Base-by-base conservation (phyloP, 2,888 invertebrate genomes). In the Brachyopa scutellaris region DNA sequence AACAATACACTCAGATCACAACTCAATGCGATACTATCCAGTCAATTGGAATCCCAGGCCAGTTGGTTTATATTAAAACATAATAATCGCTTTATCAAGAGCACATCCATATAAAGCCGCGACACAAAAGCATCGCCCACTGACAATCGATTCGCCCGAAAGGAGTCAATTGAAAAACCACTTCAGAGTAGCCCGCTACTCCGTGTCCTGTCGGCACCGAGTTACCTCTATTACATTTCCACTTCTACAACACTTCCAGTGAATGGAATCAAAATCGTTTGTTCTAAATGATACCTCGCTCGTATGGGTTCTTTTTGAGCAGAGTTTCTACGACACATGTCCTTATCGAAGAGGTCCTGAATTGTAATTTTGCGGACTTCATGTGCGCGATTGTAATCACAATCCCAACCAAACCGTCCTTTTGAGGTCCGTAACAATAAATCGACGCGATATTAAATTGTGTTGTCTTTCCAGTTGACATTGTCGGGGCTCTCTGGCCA, bases 101-200 rank as follows among this genome's bases (percentile, higher is more conserved):
- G 6, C 26, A 26, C 6, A 5, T 26, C 6, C 3, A 26, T 26
- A 5, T 26, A 6, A 47, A 47, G 13, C 38, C 17, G 38, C 11
- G 38, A 40, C 40, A 55, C 45, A 73, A 45, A 47, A 64, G 33
- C 31, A 45, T 36, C 29, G 11, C 2, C 9, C 8, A 23, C 45
- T 19, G 55, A 33, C 38, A 73, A 57, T 73, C 47, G 21, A 42
- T 17, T 26, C 8, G 42, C 36, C 42, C 45, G 13, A 74, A 61
- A 51, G 61, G 33, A 61, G 67, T 67, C 74, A 79, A 79, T 79
- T 79, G 61, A 55, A 74, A 67, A 74, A 49, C 67, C 74, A 79
- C 74, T 74, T 62, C 51, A 36, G 17, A 36, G 11, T 49, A 59
- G 7, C 21, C 19, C n/a, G n/a, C n/a, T n/a, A 49, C 21, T 21